A percentile compares a stretch with the other conserved stretches of the same genome.
Evolutionary conservation across 2,888 invertebrate genomes (phyloP).

Genomic region (Agrotis ipsilon): DNA sequence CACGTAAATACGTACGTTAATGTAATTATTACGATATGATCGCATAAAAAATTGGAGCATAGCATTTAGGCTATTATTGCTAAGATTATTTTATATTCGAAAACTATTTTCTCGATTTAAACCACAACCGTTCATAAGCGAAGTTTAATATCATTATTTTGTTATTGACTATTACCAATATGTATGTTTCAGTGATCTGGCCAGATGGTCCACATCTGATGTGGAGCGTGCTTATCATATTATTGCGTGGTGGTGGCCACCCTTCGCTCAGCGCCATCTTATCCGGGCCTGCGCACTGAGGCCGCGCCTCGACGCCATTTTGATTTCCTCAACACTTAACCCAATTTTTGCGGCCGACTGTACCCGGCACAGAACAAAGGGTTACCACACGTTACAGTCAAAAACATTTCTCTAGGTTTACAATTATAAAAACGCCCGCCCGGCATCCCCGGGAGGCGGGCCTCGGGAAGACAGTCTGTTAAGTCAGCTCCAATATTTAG

Average conservation of each 20-base stretch:
- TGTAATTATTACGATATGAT: slow-evolving; percentile 86
- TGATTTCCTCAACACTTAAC: slow-evolving; percentile 87
- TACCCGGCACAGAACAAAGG: slow-evolving; percentile 81
- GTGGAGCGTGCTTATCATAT: slow-evolving; percentile 79
- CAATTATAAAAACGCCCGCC: slow-evolving; percentile 80
- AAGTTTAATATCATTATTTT: slow-evolving; percentile 89
- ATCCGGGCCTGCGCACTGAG: slow-evolving; percentile 82
- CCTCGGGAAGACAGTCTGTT: slow-evolving; percentile 76
- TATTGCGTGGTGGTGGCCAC: slow-evolving; percentile 79
- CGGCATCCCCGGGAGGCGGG: slow-evolving; percentile 63
- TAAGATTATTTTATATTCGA: slow-evolving; percentile 89
- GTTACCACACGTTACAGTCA: slow-evolving; percentile 80
- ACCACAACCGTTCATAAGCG: slow-evolving; percentile 91
- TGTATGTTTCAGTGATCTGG: slow-evolving; percentile 80
- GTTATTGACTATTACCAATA: slow-evolving; percentile 89
- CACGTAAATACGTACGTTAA: slow-evolving; percentile 70
- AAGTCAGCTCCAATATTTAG: slow-evolving; percentile 64
- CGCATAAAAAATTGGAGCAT: slow-evolving; percentile 87
- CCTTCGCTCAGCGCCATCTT: slow-evolving; percentile 78
- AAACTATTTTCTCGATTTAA: slow-evolving; percentile 88
- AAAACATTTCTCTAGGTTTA: slow-evolving; percentile 75
- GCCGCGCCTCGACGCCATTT: slow-evolving; percentile 81
- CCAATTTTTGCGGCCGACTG: slow-evolving; percentile 76
- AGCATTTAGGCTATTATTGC: slow-evolving; percentile 90
- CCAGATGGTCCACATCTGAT: slow-evolving; percentile 81